These are phyloP conservation scores for Cydia fagiglandana DNA, from an alignment of 1,140 invertebrate genomes.

Conservation along the genomic window DNA sequence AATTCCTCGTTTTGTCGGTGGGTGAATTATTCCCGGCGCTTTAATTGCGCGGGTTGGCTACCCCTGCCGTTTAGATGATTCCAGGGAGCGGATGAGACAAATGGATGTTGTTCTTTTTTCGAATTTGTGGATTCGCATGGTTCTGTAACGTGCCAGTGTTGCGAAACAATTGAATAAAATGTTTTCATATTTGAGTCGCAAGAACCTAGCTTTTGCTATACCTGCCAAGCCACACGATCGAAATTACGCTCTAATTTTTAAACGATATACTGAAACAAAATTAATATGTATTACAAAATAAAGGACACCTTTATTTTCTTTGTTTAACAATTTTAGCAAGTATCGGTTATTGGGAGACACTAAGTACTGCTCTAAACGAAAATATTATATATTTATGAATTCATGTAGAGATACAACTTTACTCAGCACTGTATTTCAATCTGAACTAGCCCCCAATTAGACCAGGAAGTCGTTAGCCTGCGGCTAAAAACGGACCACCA, in stretches of 20 bases:
- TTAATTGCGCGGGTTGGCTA: conserved; percentile 68
- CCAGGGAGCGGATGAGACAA: conserved; percentile 38
- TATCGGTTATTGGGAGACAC: too few relatives aligned
- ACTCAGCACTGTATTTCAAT: background rate
- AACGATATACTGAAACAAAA: too few relatives aligned
- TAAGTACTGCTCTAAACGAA: too few relatives aligned
- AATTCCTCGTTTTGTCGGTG: conserved; percentile 73
- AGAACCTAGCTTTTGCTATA: too few relatives aligned
- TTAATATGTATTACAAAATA: too few relatives aligned
- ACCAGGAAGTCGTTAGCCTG: background rate
- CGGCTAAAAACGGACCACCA: background rate
- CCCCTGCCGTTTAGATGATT: conserved; percentile 53
- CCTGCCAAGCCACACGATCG: too few relatives aligned
- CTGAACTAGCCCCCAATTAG: background rate
- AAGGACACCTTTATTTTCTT: too few relatives aligned
- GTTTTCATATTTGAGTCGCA: background rate
- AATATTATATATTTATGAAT: background rate
- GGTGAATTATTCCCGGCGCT: conserved; percentile 68
- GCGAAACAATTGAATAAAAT: background rate
- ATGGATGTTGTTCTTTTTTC: conserved; percentile 26
- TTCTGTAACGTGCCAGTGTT: conserved; percentile 4
- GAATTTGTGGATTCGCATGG: background rate
- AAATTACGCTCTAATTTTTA: too few relatives aligned
- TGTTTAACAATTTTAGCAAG: too few relatives aligned
- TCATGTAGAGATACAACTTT: background rate